These are phyloP conservation scores for Empidonax traillii DNA, from an alignment of 2,113 vertebrate genomes.

Conservation along the genomic window DNA sequence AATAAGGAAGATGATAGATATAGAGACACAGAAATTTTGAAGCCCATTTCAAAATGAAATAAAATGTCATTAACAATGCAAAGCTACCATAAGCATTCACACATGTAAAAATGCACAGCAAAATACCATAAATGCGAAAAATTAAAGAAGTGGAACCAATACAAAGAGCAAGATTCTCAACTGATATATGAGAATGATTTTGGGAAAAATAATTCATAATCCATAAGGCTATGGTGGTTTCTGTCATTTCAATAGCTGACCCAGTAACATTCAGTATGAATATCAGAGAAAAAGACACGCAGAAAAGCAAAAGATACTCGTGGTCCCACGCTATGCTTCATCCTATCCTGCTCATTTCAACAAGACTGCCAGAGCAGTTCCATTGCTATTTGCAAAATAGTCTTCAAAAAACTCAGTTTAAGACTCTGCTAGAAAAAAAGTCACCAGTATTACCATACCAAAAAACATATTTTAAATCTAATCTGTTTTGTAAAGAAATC, in stretches of 20 bases:
- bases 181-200: not conserved
- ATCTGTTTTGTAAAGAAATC: not conserved
- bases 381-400: not conserved
- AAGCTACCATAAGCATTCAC: not conserved
- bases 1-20: not conserved
- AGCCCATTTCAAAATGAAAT: not conserved
- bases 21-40: not conserved
- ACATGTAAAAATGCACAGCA: not conserved
- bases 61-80: not conserved
- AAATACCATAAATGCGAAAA: not conserved
- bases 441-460: not conserved
- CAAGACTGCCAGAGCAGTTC: not conserved
- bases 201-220: not conserved
- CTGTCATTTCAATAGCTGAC: not conserved
- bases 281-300: not conserved
- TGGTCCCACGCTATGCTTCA: not conserved
- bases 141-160: not conserved
- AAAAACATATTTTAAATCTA: not conserved
- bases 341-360: not conserved
- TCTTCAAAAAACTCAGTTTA: not conserved
- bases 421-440: not conserved
- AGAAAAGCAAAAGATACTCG: not conserved
- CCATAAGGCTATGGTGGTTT: not conserved
- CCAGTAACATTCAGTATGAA: not conserved
- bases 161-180: not conserved